phyloP scores from a whole-genome alignment of 2,113 vertebrate species.

The Equus przewalskii region DNA sequence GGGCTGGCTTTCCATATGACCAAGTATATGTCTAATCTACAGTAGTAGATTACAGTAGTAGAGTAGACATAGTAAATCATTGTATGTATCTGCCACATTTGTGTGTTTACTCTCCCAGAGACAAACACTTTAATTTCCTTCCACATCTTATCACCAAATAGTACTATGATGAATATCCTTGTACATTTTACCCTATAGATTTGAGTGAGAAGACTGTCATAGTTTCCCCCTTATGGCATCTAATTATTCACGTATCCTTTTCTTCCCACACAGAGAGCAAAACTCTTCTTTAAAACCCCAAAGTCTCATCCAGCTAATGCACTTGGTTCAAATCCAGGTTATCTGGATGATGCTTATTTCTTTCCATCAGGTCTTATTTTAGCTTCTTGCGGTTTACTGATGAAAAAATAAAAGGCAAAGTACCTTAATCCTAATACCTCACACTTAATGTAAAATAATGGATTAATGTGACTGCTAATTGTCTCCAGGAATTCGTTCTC shows the following conservation, averaged over 20 bases:
- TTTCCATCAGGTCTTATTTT: background rate
- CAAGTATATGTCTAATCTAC: background rate
- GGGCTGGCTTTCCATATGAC: background rate
- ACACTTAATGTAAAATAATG: background rate
- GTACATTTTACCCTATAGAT: background rate
- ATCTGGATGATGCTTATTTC: background rate
- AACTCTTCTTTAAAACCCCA: background rate
- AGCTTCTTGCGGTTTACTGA: background rate
- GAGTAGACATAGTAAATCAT: background rate
- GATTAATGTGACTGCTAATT: background rate
- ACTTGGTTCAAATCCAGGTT: background rate
- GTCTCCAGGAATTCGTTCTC: background rate
- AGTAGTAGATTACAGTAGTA: too few relatives aligned
- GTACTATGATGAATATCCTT: background rate
- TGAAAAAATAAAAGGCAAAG: constrained; percentile 6
- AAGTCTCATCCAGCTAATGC: background rate
- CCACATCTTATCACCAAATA: background rate
- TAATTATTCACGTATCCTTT: background rate
- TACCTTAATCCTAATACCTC: background rate
- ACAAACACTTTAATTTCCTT: background rate
- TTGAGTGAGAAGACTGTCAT: background rate
- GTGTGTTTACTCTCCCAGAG: background rate
- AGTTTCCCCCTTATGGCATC: background rate
- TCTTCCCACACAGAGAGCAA: background rate
- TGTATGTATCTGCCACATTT: background rate